These are phyloP conservation scores for Euclidia mi DNA, from an alignment of 2,888 invertebrate species.

Conservation along the genomic window DNA sequence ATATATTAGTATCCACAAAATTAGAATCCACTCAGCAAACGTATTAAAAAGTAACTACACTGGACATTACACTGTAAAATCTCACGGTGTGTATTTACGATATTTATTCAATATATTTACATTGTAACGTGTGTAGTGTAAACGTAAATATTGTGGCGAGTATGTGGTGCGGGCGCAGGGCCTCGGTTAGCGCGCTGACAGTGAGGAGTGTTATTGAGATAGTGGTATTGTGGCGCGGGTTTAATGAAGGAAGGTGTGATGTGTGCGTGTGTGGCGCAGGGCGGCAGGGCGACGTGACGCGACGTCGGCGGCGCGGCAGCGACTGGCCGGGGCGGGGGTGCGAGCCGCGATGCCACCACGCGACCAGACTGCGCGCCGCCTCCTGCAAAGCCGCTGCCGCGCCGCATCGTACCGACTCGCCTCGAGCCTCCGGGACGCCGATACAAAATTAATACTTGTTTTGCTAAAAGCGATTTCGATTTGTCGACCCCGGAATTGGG, in stretches of 20 bases:
- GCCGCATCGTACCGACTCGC: constrained; percentile 47
- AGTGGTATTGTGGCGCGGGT: constrained; percentile 67
- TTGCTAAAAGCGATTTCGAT: constrained; percentile 89
- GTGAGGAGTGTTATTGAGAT: constrained; percentile 55
- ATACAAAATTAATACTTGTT: constrained; percentile 90
- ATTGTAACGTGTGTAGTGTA: constrained; percentile 32
- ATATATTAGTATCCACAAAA: constrained; percentile 62
- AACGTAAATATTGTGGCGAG: constrained; percentile 44
- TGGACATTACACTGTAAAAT: constrained; percentile 66
- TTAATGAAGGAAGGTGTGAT: constrained; percentile 69
- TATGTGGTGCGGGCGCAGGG: constrained; percentile 36
- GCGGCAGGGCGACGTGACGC: constrained; percentile 66
- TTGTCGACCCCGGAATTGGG: constrained; percentile 86
- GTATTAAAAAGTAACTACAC: constrained; percentile 71
- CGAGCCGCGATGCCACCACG: constrained; percentile 40
- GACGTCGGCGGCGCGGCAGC: constrained; percentile 72
- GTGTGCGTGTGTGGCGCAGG: constrained; percentile 45
- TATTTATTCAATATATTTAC: constrained; percentile 61
- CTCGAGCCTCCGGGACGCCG: constrained; percentile 65
- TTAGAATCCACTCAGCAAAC: constrained; percentile 72
- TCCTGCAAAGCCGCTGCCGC: constrained; percentile 30
- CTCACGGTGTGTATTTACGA: constrained; percentile 67
- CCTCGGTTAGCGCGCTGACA: constrained; percentile 46
- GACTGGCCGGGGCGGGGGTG: constrained; percentile 83
- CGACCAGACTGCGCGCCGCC: constrained; percentile 81